Conservation (phyloP, 2,888 invertebrate species). For the Drosophila nigritarsus region DNA sequence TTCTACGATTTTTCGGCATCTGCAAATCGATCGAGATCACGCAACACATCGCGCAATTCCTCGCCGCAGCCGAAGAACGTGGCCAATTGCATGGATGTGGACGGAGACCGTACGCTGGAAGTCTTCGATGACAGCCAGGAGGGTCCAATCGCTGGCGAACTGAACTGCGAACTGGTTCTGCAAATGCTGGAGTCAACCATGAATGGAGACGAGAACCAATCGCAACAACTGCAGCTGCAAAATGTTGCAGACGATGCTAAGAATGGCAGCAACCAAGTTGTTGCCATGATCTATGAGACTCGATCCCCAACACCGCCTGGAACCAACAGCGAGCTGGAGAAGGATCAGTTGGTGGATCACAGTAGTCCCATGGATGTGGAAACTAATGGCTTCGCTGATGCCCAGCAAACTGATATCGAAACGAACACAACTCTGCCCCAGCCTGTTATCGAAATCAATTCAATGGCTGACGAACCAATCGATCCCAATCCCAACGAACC, state of each 20-base stretch:
- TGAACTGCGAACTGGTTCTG: slow-evolving; percentile 65
- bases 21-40: slow-evolving; percentile 82
- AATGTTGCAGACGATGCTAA: slow-evolving; percentile 70
- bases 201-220: slow-evolving; percentile 17
- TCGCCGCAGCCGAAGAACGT: slow-evolving; percentile 79
- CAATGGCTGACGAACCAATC: slow-evolving; percentile 27
- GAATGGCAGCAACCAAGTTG: slow-evolving; percentile 31
- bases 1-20: slow-evolving; percentile 84
- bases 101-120: slow-evolving; percentile 55
- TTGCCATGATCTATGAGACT: slow-evolving; percentile 55
- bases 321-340: slow-evolving; percentile 33
- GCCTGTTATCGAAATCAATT: slow-evolving; percentile 63
- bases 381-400: slow-evolving; percentile 19
- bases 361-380: slow-evolving; percentile 43
- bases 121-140: slow-evolving; percentile 73
- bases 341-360: slow-evolving; percentile 47
- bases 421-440: slow-evolving; percentile 37
- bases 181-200: slow-evolving; percentile 64
- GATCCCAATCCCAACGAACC: slow-evolving; percentile 25
- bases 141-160: slow-evolving; percentile 42
- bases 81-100: slow-evolving; percentile 63
- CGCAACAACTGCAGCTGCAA: slow-evolving; percentile 46
- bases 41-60: slow-evolving; percentile 72
- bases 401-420: background rate
- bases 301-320: slow-evolving; percentile 54